A percentile compares a stretch with the other conserved stretches of the same genome.
phyloP scores from a whole-genome alignment of 2,888 invertebrate genomes.

The Zygogramma bicolorata region DNA sequence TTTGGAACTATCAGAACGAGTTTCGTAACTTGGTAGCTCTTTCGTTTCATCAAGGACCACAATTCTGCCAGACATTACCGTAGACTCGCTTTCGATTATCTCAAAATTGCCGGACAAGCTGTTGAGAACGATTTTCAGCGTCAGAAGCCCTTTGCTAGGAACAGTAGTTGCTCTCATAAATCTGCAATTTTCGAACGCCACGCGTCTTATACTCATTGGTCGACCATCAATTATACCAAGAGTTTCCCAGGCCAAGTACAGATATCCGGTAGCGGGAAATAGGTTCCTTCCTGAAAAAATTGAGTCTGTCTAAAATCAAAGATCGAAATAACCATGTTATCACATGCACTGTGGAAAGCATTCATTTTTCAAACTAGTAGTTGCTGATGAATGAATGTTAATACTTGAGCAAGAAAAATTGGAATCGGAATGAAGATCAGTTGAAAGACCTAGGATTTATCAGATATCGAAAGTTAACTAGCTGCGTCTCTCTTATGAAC shows the following conservation, averaged over 20 bases:
- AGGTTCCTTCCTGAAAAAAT: conserved; percentile 51
- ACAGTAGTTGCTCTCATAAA: conserved; percentile 71
- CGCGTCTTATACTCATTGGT: conserved; percentile 66
- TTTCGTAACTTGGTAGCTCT: not conserved
- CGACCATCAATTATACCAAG: conserved; percentile 65
- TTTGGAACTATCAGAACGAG: conserved; percentile 61
- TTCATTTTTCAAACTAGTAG: too few relatives aligned
- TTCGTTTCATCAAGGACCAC: conserved; percentile 61
- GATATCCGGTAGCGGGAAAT: conserved; percentile 73
- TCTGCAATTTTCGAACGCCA: conserved; percentile 71
- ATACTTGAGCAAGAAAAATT: too few relatives aligned
- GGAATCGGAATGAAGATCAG: too few relatives aligned
- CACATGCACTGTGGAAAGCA: too few relatives aligned
- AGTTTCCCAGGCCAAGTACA: conserved; percentile 67
- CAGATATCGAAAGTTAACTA: too few relatives aligned
- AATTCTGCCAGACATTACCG: conserved; percentile 48
- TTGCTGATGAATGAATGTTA: too few relatives aligned
- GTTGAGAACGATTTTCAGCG: conserved; percentile 30
- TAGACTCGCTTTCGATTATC: conserved; percentile 48
- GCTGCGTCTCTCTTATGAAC: too few relatives aligned
- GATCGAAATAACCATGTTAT: too few relatives aligned
- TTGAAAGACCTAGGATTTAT: too few relatives aligned
- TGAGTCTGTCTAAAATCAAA: not conserved
- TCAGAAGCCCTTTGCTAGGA: conserved; percentile 59
- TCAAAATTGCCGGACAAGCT: conserved; percentile 56